These are phyloP conservation scores for Sialia sialis DNA, from an alignment of 2,113 vertebrate species.

Conservation along the genomic window DNA sequence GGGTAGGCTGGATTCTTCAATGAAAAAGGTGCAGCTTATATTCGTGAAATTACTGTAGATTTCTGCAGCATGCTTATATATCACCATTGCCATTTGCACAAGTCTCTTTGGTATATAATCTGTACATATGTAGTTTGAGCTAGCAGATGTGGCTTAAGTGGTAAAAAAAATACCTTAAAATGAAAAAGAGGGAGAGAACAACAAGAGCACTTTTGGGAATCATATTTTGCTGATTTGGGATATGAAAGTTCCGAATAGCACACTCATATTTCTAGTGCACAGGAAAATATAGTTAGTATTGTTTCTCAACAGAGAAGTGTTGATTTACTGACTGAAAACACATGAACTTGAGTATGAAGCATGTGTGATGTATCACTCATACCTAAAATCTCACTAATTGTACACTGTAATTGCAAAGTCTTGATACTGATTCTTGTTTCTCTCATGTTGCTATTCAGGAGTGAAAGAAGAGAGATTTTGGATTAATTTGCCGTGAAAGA, in stretches of 20 bases:
- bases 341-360: not conserved
- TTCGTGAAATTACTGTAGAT: too few relatives aligned
- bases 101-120: not conserved
- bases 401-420: not conserved
- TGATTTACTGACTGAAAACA: not conserved
- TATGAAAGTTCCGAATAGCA: not conserved
- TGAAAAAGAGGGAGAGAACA: not conserved
- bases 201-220: not conserved
- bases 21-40: too few relatives aligned
- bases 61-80: not conserved
- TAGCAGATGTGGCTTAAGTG: not conserved
- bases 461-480: not conserved
- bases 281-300: not conserved
- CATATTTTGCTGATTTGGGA: not conserved
- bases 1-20: too few relatives aligned
- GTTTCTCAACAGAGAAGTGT: not conserved
- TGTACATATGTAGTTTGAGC: not conserved
- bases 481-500: not conserved
- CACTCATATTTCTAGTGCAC: not conserved
- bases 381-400: not conserved
- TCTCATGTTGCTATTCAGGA: not conserved
- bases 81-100: not conserved
- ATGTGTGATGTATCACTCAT: not conserved
- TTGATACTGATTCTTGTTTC: not conserved
- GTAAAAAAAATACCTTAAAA: not conserved